phyloP scores from a whole-genome alignment of 2,113 vertebrate genomes.

The Abramis brama region DNA sequence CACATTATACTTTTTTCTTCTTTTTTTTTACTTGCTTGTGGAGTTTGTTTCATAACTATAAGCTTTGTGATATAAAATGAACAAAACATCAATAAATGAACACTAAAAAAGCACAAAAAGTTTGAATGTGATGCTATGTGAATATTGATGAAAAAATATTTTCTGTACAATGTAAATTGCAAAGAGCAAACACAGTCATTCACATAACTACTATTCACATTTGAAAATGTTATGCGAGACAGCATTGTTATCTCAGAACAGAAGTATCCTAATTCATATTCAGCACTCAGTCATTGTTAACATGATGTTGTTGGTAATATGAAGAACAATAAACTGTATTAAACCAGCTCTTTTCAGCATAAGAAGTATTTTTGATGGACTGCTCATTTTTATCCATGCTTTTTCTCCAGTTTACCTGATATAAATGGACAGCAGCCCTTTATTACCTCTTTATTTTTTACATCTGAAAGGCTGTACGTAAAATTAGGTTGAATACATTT shows the following conservation, averaged over 20 bases:
- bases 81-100: background rate
- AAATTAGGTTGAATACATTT: background rate
- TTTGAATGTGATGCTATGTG: conserved; percentile 10
- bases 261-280: background rate
- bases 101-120: conserved; percentile 5
- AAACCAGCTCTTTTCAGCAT: background rate
- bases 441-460: background rate
- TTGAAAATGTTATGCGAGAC: background rate
- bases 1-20: background rate
- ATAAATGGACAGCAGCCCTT: background rate
- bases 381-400: background rate
- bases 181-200: background rate
- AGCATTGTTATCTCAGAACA: background rate
- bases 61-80: conserved; percentile 7
- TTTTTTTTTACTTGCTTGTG: background rate
- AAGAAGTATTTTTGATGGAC: background rate
- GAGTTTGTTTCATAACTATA: conserved; percentile 6
- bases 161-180: background rate
- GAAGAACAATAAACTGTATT: conserved; percentile 44
- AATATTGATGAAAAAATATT: background rate
- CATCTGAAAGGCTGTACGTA: background rate
- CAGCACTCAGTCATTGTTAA: conserved; percentile 14
- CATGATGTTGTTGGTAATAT: conserved; percentile 22
- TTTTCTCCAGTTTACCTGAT: background rate
- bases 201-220: background rate